A percentile compares a stretch with the other conserved stretches of the same genome.
These are phyloP conservation scores for Heliornis fulica DNA, from an alignment of 2,113 vertebrate genomes.

Conservation along the genomic window DNA sequence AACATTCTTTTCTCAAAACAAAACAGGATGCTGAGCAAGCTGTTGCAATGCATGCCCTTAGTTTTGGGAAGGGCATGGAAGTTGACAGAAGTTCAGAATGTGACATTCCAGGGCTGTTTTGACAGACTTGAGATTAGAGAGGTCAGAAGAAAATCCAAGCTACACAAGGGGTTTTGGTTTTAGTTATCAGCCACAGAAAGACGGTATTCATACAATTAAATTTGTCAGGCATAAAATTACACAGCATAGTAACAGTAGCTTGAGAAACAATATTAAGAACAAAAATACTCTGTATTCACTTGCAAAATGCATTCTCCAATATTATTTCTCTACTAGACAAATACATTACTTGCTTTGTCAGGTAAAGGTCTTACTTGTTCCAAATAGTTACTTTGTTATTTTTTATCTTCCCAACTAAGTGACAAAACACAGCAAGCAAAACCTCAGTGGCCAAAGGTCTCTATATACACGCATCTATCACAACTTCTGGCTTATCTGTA, in stretches of 20 bases:
- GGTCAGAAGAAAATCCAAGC: not conserved
- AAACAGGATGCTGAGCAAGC: not conserved
- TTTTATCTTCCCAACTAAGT: not conserved
- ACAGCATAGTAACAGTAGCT: not conserved
- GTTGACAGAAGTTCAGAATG: not conserved
- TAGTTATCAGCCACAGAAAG: not conserved
- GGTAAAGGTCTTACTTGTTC: not conserved
- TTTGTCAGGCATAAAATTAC: not conserved
- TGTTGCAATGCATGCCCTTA: not conserved
- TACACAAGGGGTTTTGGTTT: not conserved
- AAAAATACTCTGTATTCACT: not conserved
- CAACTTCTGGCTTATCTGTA: not conserved
- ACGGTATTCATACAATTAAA: not conserved
- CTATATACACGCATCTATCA: rapidly evolving
- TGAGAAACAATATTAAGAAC: not conserved
- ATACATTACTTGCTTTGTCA: not conserved
- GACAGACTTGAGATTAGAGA: not conserved
- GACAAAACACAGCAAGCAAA: not conserved
- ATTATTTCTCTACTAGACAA: not conserved
- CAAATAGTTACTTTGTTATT: not conserved
- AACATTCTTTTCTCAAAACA: not conserved
- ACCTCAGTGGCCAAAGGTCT: not conserved
- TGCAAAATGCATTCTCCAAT: not conserved
- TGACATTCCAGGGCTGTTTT: not conserved
- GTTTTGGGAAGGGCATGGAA: not conserved